Evolutionary conservation across 37 sponge, comb jelly and placozoan species (phyloP).

Genomic region (Aplysina aerophoba): DNA sequence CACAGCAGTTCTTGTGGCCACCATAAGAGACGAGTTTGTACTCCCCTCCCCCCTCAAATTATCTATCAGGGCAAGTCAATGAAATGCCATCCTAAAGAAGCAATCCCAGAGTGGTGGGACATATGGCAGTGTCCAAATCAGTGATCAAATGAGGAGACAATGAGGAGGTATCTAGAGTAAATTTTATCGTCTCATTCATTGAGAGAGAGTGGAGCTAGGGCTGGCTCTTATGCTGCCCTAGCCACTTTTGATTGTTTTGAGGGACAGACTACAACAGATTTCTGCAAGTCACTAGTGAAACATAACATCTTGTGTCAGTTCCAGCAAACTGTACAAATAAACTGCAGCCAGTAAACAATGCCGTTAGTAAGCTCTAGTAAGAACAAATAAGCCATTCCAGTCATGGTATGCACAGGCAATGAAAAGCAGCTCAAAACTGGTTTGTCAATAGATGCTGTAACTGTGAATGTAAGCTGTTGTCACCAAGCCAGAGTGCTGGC

Average conservation of each 20-base stretch:
- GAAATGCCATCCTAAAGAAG: constrained; percentile 38
- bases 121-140: constrained; percentile 39
- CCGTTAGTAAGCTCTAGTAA: constrained; percentile 19
- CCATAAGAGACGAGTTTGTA: constrained; percentile 31
- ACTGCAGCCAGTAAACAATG: constrained; percentile 29
- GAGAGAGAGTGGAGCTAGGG: too few species aligned
- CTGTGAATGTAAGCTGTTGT: not conserved
- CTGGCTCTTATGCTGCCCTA: not conserved
- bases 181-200: not conserved
- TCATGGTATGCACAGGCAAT: not conserved
- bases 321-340: constrained; percentile 44
- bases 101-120: constrained; percentile 50
- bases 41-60: constrained; percentile 55
- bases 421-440: constrained; percentile 20
- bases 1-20: constrained; percentile 55
- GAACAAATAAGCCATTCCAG: constrained; percentile 8
- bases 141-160: constrained; percentile 30
- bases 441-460: not conserved
- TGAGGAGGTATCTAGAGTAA: constrained; percentile 18
- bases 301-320: not conserved
- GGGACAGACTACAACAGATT: constrained; percentile 25
- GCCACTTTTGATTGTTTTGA: constrained; percentile 22
- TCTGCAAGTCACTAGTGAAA: too few species aligned
- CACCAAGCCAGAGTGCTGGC: not conserved
- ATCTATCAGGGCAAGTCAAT: constrained; percentile 59